Evolutionary conservation across 1,140 invertebrate genomes (phyloP), one percentile per base, ranked within the genome.

Genomic region (Vanessa atalanta): DNA sequence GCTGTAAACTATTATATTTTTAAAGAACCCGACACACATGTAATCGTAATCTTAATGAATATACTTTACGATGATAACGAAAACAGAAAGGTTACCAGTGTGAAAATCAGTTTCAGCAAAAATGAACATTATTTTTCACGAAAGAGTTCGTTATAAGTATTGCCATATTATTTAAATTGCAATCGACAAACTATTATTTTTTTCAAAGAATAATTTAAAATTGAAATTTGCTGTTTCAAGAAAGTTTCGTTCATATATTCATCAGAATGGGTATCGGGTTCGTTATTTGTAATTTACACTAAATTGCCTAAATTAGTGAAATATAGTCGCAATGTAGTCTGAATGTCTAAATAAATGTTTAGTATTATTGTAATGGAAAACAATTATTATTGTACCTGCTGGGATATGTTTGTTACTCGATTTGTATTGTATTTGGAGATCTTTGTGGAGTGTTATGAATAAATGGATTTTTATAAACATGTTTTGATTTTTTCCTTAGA

Each of bases 381-480:
- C 79, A 86, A 82, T 85, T 80, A 84, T 86, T 80, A 84, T 81
- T 83, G 83, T 89, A 89, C 82, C 81, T 85, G 82, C 81, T 70
- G 75, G 74, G 70, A 81, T 75, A 76, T 82, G 83, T 85, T 89
- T 89, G 86, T 84, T 85, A 88, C 76, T 75, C 65, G 74, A 74
- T 89, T 87, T 89, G 77, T 84, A 87, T 82, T 73, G 78, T 85
- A 88, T 55, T 88, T 88, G 83, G 81, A 85, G 76, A 85, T 84
- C 79, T 86, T 85, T 88, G 86, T 87, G 84, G 78, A 82, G 79
- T 86, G 82, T 90, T 86, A 84, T 79, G 77, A 89, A 88, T 88
- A 91, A 89, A 91, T 86, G 82, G 82, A 73, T 85, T 89, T 89
- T 83, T 86, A 84, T 83, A 83, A 83, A 88, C 82, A 73, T 63